Conservation (phyloP, 2,113 vertebrate genomes). For the Serilophus lunatus region DNA sequence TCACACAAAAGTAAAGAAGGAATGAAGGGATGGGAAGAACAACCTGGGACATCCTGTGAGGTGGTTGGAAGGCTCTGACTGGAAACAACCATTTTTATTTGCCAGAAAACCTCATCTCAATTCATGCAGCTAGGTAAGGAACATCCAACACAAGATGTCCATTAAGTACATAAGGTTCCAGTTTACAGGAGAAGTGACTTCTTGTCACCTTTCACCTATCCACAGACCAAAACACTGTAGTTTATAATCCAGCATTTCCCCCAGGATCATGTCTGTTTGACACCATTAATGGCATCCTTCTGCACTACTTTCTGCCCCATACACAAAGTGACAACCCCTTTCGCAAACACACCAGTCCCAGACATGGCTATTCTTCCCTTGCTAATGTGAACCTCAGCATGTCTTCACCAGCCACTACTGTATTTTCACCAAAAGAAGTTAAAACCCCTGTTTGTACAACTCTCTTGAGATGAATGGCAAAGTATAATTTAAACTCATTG, state of each 20-base stretch:
- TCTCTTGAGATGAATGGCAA: neutral
- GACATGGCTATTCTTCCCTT: fast-evolving
- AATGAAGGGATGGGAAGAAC: neutral
- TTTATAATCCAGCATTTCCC: neutral
- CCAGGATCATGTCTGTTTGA: neutral
- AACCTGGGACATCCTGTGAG: neutral
- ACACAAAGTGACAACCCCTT: neutral
- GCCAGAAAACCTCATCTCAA: neutral
- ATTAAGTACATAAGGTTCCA: neutral
- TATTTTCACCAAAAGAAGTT: neutral
- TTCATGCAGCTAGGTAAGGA: neutral
- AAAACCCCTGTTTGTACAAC: neutral
- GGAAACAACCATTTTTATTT: neutral
- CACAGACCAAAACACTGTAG: neutral
- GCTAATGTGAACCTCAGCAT: neutral
- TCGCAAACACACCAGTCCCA: neutral
- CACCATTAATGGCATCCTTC: neutral
- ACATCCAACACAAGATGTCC: neutral
- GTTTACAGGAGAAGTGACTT: neutral
- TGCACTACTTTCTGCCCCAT: neutral
- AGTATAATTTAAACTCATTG: neutral
- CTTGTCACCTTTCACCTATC: neutral
- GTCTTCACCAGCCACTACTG: neutral
- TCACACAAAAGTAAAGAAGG: neutral
- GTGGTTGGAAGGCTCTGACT: neutral